Base-by-base conservation (phyloP, 2,888 invertebrate species). In the Priocnemis perturbator region DNA sequence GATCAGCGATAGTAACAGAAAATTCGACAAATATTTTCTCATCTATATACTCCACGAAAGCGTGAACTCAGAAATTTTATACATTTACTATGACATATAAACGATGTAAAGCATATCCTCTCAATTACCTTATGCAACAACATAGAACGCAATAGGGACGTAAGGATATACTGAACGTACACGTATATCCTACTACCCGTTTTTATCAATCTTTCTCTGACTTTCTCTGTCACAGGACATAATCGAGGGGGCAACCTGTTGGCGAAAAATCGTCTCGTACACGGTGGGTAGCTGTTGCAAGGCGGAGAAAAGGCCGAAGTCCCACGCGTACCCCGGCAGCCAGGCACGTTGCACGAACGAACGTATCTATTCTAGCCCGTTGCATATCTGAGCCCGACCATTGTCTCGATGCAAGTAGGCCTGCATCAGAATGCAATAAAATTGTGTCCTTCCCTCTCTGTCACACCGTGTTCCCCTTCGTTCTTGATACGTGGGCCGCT, bases 391-490 rank as follows among this genome's bases (percentile, higher is more conserved):
- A 56, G 55, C 63, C 48, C 26, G 47, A 44, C 55, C 58, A 69
- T 75, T 79, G 79, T 74, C 77, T 69, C 69, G 69, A 57, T 62
- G 68, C 73, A 77, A 75, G 79, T 79, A 79, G 75, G 75, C 71
- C 73, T 77, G 71, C 73, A 68, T 73, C 65, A 73, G 79, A 79
- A 79, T 79, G 77, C 77, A 74, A 78, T 79, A 73, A 79, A 79
- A 79, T 75, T 68, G 52, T 69, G 47, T 45, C 55, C 47, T 9
- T 19, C 52, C 44, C 26, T 45, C 37, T 17, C 44, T 0, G 5
- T 15, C 45, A 11, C 17, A 2, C 15, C 23, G 55, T 23, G 55
- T 21, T 21, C 26, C 5, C 14, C 21, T 20, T 21, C 26, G 55
- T 3, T 26, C 23, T 1, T 15, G 57, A 60, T 45, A 60, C 53